Conservation (phyloP, 2,797 vertebrate genomes). For the Eidolon dupreanum region DNA sequence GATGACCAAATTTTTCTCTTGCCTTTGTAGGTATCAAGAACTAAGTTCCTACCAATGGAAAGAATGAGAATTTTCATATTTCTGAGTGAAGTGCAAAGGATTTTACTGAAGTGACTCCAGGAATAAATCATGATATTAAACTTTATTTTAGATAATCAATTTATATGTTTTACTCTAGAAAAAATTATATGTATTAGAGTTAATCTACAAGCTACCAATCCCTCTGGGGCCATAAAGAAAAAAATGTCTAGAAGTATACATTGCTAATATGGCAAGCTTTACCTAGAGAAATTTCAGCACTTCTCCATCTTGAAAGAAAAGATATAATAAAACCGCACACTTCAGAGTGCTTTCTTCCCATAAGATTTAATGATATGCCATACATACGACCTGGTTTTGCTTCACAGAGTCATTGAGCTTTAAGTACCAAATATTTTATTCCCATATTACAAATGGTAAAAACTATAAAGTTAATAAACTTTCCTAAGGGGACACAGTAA, state of each 20-base stretch:
- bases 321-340: not conserved
- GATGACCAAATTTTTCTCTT: not conserved
- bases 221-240: not conserved
- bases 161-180: not conserved
- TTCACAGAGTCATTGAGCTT: slow-evolving; percentile 4
- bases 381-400: slow-evolving; percentile 41
- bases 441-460: not conserved
- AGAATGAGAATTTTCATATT: not conserved
- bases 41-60: not conserved
- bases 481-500: not conserved
- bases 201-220: not conserved
- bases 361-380: slow-evolving; percentile 7
- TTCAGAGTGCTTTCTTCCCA: not conserved
- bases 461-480: slow-evolving; percentile 24
- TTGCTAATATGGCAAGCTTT: not conserved
- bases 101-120: not conserved
- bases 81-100: not conserved
- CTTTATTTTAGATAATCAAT: slow-evolving; percentile 9
- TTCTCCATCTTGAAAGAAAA: slow-evolving; percentile 6
- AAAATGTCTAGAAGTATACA: not conserved
- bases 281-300: not conserved
- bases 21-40: not conserved
- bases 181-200: not conserved
- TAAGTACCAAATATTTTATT: slow-evolving; percentile 55
- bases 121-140: slow-evolving; percentile 18